phyloP scores from a whole-genome alignment of 2,888 invertebrate species.

The Cheilosia vernalis region DNA sequence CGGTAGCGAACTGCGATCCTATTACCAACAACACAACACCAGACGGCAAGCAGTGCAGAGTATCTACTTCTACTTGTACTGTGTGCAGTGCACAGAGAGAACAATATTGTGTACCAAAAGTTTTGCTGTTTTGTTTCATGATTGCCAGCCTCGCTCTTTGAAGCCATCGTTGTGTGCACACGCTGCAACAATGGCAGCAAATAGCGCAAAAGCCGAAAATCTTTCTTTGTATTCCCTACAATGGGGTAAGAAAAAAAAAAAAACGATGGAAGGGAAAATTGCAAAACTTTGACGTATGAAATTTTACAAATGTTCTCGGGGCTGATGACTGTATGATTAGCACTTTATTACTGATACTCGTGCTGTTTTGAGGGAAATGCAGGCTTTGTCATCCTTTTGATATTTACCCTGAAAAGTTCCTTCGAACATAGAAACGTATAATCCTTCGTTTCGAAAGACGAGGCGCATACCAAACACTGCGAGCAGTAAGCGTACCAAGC shows the following conservation, averaged over 20 bases:
- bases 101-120: conserved; percentile 59
- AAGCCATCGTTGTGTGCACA: conserved; percentile 39
- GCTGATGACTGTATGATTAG: conserved; percentile 51
- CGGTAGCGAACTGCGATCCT: conserved; percentile 21
- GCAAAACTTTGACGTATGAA: conserved; percentile 49
- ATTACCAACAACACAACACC: conserved; percentile 34
- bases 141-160: conserved; percentile 26
- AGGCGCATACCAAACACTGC: background rate
- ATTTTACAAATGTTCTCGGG: conserved; percentile 39
- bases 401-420: conserved; percentile 7
- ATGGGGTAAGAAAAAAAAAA: background rate
- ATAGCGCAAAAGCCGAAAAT: conserved; percentile 51
- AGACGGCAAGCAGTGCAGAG: background rate
- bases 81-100: conserved; percentile 24
- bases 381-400: conserved; percentile 5
- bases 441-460: background rate
- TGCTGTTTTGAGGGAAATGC: conserved; percentile 2
- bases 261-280: background rate
- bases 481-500: background rate
- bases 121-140: conserved; percentile 45
- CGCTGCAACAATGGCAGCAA: conserved; percentile 53
- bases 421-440: background rate
- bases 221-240: conserved; percentile 16
- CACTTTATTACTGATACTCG: conserved; percentile 11
- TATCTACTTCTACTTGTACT: background rate